These are phyloP conservation scores for Pangasius mekongensis DNA, from an alignment of 2,797 vertebrate species.

Conservation along the genomic window DNA sequence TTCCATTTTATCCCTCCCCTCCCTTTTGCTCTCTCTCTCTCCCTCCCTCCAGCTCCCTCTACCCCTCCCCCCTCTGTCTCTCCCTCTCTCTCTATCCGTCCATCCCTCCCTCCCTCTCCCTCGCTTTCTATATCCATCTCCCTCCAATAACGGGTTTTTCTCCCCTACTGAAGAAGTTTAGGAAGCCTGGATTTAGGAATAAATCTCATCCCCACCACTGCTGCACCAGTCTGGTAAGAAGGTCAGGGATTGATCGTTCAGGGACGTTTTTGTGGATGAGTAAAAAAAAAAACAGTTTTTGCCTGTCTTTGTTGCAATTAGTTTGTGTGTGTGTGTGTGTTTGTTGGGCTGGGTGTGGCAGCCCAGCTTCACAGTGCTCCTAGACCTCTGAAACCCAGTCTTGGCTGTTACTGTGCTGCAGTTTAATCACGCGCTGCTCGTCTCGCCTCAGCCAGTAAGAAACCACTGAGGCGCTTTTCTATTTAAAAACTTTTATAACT, in stretches of 20 bases:
- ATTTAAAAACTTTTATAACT: neutral
- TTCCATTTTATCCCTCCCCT: conserved; percentile 22
- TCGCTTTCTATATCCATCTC: neutral
- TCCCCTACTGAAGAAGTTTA: neutral
- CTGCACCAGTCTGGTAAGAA: neutral
- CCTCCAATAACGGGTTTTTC: neutral
- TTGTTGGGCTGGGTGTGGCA: neutral
- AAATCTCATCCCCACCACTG: neutral
- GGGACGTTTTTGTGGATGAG: neutral
- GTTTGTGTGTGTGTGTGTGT: neutral
- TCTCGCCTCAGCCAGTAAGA: neutral
- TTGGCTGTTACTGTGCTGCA: neutral
- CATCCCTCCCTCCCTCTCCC: neutral
- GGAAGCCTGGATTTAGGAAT: neutral
- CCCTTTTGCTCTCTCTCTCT: neutral
- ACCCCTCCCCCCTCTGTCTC: neutral
- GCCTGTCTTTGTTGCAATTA: neutral
- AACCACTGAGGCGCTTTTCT: neutral
- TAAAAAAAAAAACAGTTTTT: neutral
- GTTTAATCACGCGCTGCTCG: neutral
- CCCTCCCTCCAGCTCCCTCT: neutral
- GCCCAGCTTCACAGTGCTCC: neutral
- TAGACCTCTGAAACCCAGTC: neutral
- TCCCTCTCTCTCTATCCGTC: neutral
- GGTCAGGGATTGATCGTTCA: neutral